phyloP scores from a whole-genome alignment of 1,140 invertebrate species.

The fruit fly (Drosophila melanogaster) region Release_6_plus_ISO1_MT NT_037436.4:19010501-19011000 shows the following conservation, averaged over 20 bases:
- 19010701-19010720: constrained; percentile 53
- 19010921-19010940: constrained; percentile 77
- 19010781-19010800: constrained; percentile 59
- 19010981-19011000: constrained; percentile 83
- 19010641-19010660: constrained; percentile 34
- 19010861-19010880: constrained; percentile 38
- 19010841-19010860: constrained; percentile 27
- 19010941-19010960: constrained; percentile 84
- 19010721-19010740: constrained; percentile 74
- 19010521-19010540: constrained; percentile 5
- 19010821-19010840: constrained; percentile 38
- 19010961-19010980: constrained; percentile 83
- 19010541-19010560: not conserved
- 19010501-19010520: constrained; percentile 14
- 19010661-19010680: constrained; percentile 48
- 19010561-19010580: not conserved
- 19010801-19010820: constrained; percentile 48
- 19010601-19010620: constrained; percentile 79
- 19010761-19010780: constrained; percentile 75
- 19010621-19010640: constrained; percentile 73
- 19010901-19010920: constrained; percentile 78
- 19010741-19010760: constrained; percentile 60
- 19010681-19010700: constrained; percentile 66
- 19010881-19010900: constrained; percentile 43
- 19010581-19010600: constrained; percentile 71